Conservation (phyloP, 2,797 vertebrate genomes). For the Girardinus metallicus region DNA sequence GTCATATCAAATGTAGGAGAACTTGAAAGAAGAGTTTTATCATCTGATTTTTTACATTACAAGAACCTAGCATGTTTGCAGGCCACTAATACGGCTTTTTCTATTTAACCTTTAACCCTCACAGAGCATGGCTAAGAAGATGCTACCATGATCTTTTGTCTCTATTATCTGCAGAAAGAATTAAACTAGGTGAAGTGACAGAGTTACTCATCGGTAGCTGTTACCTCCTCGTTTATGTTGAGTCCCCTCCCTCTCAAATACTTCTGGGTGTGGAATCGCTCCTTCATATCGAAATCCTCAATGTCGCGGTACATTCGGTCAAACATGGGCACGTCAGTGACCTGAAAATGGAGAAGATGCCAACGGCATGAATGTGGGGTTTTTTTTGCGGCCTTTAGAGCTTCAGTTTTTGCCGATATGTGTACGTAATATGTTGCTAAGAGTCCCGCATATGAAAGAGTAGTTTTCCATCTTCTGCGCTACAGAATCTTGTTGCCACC, state of each 20-base stretch:
- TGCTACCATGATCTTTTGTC: no score
- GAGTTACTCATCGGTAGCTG: background rate
- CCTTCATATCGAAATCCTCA: constrained; percentile 79
- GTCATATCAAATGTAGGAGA: background rate
- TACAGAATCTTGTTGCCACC: background rate
- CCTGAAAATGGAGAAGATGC: constrained; percentile 56
- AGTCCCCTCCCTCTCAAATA: constrained; percentile 82
- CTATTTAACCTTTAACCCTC: background rate
- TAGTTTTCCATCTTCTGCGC: background rate
- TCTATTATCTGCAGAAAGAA: no score
- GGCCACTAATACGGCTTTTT: background rate
- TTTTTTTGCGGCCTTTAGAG: background rate
- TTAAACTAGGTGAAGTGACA: background rate
- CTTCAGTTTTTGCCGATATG: background rate
- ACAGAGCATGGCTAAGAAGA: no score
- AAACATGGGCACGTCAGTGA: constrained; percentile 75
- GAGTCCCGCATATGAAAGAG: background rate
- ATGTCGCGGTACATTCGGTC: constrained; percentile 81
- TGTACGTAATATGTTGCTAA: background rate
- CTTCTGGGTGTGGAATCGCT: constrained; percentile 85
- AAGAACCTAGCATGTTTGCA: background rate
- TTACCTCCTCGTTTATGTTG: constrained; percentile 85
- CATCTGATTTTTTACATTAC: background rate
- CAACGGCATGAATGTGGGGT: background rate
- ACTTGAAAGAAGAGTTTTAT: background rate